Percentiles rank a stretch among this genome's conserved stretches.
Evolutionary conservation across 2,888 invertebrate species (phyloP).

Genomic region (Pyralis farinalis): DNA sequence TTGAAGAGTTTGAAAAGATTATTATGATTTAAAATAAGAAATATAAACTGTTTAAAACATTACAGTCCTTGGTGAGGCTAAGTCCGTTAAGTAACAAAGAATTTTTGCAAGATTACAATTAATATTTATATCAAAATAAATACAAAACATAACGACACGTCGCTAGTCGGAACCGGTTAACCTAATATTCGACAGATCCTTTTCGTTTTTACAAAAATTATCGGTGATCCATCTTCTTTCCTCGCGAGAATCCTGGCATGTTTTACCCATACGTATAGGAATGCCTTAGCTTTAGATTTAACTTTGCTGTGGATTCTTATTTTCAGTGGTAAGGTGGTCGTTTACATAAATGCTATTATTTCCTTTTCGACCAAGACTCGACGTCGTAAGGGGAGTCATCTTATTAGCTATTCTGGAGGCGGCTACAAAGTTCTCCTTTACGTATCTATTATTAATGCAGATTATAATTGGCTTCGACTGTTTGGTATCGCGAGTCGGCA

Average conservation of each 20-base stretch:
- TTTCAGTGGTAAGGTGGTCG: constrained; percentile 7
- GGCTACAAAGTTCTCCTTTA: constrained; percentile 11
- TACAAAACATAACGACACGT: no score
- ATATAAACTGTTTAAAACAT: no score
- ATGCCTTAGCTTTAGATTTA: constrained; percentile 6
- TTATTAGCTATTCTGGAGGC: neutral
- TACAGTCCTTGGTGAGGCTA: no score
- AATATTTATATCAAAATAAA: no score
- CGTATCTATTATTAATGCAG: constrained; percentile 5
- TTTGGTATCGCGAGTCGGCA: no score
- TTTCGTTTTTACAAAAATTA: constrained; percentile 2
- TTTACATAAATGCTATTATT: no score
- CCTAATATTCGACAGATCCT: constrained; percentile 1
- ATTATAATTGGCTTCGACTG: constrained; percentile 1
- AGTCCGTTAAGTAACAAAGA: no score
- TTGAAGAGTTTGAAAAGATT: no score
- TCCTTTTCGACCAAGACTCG: constrained; percentile 1
- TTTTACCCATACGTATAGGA: constrained; percentile 6
- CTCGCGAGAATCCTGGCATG: constrained; percentile 8
- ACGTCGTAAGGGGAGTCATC: neutral
- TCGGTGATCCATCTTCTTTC: no score
- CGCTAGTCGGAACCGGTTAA: no score
- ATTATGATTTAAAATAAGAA: no score
- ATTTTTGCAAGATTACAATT: no score
- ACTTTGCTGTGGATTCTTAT: constrained; percentile 7